Base-by-base conservation (phyloP, 2,797 vertebrate genomes). In the Buphagus erythrorhynchus region DNA sequence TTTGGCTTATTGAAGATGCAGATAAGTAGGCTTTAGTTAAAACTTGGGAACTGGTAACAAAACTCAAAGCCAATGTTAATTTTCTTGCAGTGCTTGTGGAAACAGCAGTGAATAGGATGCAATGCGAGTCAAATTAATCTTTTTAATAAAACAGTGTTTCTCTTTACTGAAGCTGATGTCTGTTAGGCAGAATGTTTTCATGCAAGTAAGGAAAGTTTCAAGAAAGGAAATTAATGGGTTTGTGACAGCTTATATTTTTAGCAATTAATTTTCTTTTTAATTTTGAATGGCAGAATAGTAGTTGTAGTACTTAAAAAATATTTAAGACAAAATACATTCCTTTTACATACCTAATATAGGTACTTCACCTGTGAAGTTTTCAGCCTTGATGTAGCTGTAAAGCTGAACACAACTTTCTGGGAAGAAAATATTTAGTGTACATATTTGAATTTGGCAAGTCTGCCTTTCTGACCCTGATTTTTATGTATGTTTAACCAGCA, bases 81-180 rank as follows among this genome's bases (percentile, higher is more conserved):
- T 71, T 86, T 83, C 52, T 83, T 67, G 12, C 16, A 45, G 29
- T 0, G 1, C 19, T 86, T 59, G 29, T 14, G 24, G 25, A 86
- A 77, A 59, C 12, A 71, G 13, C 12, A 63, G 3, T 52, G n/a
- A 61, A 63, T 86, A 63, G 33, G 38, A 58, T 4, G 2, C 33
- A n/a, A 77, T 43, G n/a, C 0, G 0, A 51, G 12, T 58, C 8
- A 24, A 48, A 65, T 58, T 49, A n/a, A 18, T 36, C 8, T 54
- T 87, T 90, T 86, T 74, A 71, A 21, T 74, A 80, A 67, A 93
- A 21, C 28, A 63, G 4, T 21, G 3, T 84, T 88, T 55, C 35
- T 55, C 43, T 52, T 86, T 77, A 29, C 49, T 67, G 76, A 42
- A 76, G 11, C 12, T 76, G 38, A 6, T 63, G 6, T 43, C n/a